These are phyloP conservation scores for Nothocercus nigrocapillus DNA, from an alignment of 2,113 vertebrate genomes.

Conservation along the genomic window DNA sequence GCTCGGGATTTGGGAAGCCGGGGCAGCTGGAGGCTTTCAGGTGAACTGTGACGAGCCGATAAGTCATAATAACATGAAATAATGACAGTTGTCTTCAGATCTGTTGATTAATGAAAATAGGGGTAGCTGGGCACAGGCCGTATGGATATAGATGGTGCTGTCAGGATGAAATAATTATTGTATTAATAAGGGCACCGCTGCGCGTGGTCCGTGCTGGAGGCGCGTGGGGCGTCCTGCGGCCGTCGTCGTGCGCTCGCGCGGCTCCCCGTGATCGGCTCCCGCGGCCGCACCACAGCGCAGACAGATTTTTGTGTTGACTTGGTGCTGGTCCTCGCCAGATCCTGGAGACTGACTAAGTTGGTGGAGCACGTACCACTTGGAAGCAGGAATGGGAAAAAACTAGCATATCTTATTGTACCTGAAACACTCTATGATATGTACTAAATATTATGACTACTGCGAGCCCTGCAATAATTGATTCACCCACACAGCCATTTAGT, in stretches of 20 bases:
- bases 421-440: constrained; percentile 87
- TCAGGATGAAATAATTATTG: constrained; percentile 84
- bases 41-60: constrained; percentile 72
- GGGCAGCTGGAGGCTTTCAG: too few species aligned
- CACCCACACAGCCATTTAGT: constrained; percentile 90
- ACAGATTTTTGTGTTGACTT: constrained; percentile 63
- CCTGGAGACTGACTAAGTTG: constrained; percentile 60
- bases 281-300: constrained; percentile 15
- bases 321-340: constrained; percentile 65
- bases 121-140: constrained; percentile 80
- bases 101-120: constrained; percentile 82
- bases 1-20: too few species aligned
- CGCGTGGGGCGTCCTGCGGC: too few species aligned
- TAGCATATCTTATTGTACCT: constrained; percentile 85
- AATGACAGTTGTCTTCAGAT: constrained; percentile 77
- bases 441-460: constrained; percentile 91
- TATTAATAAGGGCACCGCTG: constrained; percentile 79
- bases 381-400: constrained; percentile 72
- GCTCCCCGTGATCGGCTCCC: neutral
- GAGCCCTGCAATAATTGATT: constrained; percentile 90
- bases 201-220: neutral
- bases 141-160: constrained; percentile 84
- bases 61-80: constrained; percentile 79
- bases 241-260: too few species aligned
- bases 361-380: constrained; percentile 63